Percentiles rank a stretch among this genome's conserved stretches.
Conservation (phyloP, 2,113 vertebrate genomes). For the Rhagologus leucostigma region DNA sequence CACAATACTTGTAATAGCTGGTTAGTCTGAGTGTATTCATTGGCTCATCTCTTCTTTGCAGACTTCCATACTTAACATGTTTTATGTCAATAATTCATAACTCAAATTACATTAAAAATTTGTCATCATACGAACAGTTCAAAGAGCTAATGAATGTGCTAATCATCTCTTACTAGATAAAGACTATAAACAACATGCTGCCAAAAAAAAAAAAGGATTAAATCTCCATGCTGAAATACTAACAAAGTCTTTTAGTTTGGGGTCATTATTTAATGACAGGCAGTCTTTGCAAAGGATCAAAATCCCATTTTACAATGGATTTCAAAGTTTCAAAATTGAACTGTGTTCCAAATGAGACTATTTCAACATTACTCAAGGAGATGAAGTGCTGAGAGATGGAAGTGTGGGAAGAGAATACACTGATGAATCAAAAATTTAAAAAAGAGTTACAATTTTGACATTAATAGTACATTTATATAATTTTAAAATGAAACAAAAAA, state of each 20-base stretch:
- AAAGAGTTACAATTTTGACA: not conserved
- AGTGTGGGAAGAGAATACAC: not conserved
- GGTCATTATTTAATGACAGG: not conserved
- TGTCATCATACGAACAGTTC: not conserved
- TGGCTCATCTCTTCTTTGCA: not conserved
- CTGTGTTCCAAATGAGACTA: not conserved
- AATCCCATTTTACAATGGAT: not conserved
- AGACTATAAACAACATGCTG: not conserved
- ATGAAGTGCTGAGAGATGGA: not conserved
- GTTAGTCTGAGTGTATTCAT: not conserved
- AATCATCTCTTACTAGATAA: not conserved
- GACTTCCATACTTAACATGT: not conserved
- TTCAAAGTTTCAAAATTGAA: not conserved
- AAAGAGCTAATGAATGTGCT: not conserved
- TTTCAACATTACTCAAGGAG: not conserved
- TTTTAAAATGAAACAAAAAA: not conserved
- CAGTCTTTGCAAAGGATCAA: not conserved
- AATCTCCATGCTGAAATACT: not conserved
- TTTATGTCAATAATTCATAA: not conserved
- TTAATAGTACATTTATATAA: not conserved
- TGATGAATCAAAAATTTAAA: not conserved
- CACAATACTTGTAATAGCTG: not conserved
- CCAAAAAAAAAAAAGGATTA: not conserved
- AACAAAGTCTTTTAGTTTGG: not conserved
- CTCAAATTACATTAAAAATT: not conserved